Percentiles rank a stretch among this genome's conserved stretches.
phyloP scores from a whole-genome alignment of 2,113 vertebrate genomes.

The Onychorhynchus coronatus region DNA sequence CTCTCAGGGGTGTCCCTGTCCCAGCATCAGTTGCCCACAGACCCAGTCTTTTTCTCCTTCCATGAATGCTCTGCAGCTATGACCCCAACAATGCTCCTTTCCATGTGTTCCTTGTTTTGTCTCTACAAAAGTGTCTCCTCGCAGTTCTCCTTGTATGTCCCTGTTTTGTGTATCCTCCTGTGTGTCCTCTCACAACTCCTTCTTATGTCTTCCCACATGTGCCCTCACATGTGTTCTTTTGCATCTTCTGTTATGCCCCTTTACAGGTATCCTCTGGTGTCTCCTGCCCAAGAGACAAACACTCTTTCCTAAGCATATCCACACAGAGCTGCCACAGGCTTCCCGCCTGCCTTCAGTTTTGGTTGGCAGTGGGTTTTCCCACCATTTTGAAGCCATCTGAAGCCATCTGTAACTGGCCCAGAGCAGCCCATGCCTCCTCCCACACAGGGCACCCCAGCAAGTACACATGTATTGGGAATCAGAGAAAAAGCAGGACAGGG shows the following conservation, averaged over 20 bases:
- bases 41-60: background rate
- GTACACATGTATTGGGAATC: accelerated
- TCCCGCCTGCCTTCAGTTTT: background rate
- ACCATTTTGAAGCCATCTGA: background rate
- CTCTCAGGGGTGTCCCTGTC: background rate
- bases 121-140: background rate
- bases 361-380: background rate
- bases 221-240: background rate
- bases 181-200: background rate
- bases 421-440: background rate
- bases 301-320: background rate
- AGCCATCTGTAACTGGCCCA: background rate
- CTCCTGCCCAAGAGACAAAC: background rate
- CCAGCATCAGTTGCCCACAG: background rate
- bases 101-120: background rate
- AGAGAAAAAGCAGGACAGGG: background rate
- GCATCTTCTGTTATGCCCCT: background rate
- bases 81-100: background rate
- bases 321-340: background rate
- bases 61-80: background rate
- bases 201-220: background rate
- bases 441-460: background rate
- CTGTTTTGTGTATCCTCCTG: background rate
- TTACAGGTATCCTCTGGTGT: background rate
- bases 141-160: background rate